These are phyloP conservation scores for Aleiodes alternator DNA, from an alignment of 2,888 invertebrate species.

Conservation along the genomic window DNA sequence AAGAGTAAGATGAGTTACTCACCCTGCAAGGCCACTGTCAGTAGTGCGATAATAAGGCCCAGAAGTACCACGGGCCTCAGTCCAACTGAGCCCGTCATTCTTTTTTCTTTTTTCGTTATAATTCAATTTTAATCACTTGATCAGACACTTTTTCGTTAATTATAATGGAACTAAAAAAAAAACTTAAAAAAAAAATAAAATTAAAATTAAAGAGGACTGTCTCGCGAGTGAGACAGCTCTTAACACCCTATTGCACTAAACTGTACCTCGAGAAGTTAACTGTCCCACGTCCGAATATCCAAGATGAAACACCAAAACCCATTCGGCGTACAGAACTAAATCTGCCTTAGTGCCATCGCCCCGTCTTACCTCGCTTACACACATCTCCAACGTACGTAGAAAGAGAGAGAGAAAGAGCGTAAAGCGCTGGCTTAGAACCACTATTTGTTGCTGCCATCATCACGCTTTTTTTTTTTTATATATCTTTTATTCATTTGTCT, in stretches of 20 bases:
- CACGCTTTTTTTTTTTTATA: conserved; percentile 43
- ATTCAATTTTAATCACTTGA: not conserved
- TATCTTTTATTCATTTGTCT: not conserved
- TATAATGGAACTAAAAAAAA: not conserved
- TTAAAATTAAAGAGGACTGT: conserved; percentile 30
- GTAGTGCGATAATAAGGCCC: conserved; percentile 77
- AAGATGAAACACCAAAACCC: conserved; percentile 40
- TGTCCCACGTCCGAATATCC: conserved; percentile 44
- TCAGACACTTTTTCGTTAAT: conserved; percentile 76
- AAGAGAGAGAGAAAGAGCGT: no score
- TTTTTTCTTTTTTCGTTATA: conserved; percentile 1
- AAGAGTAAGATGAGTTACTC: conserved; percentile 60
- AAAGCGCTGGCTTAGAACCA: conserved; percentile 22
- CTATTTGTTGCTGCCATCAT: conserved; percentile 40
- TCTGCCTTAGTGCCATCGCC: conserved; percentile 49
- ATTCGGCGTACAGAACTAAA: conserved; percentile 51
- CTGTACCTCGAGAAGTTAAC: conserved; percentile 55
- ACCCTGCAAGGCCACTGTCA: conserved; percentile 79
- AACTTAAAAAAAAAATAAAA: not conserved
- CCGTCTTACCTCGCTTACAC: conserved; percentile 37
- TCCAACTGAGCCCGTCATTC: conserved; percentile 78
- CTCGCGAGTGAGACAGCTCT: conserved; percentile 66
- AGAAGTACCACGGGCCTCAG: conserved; percentile 78
- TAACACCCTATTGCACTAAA: conserved; percentile 67
- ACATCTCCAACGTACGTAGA: conserved; percentile 1